phyloP scores from a whole-genome alignment of 2,797 vertebrate genomes.

The Coregonus ussuriensis region DNA sequence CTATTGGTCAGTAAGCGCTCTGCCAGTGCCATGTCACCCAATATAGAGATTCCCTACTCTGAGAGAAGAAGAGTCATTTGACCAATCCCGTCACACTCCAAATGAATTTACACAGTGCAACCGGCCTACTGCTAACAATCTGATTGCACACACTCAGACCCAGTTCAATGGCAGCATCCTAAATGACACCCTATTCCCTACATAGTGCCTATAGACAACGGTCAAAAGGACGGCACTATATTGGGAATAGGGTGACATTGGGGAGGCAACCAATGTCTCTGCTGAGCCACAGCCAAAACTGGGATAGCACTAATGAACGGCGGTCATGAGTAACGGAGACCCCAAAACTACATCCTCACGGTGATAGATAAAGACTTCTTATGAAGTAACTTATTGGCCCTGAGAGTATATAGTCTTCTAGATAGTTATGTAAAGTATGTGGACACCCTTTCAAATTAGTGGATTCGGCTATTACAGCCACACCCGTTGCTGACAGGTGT shows the following conservation, averaged over 20 bases:
- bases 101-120: constrained; percentile 38
- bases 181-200: not conserved
- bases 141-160: constrained; percentile 29
- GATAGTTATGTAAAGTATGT: too few species aligned
- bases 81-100: constrained; percentile 15
- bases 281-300: constrained; percentile 1
- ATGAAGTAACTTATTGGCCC: too few species aligned
- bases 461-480: too few species aligned
- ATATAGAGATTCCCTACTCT: not conserved
- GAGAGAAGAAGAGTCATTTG: not conserved
- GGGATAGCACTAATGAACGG: constrained; percentile 20
- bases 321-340: not conserved
- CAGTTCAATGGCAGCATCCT: not conserved
- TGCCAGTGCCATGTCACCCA: not conserved
- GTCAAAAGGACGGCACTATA: not conserved
- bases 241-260: not conserved
- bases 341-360: constrained; percentile 11
- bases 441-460: too few species aligned
- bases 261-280: not conserved
- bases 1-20: too few species aligned
- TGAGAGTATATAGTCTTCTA: too few species aligned
- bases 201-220: not conserved
- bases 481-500: too few species aligned
- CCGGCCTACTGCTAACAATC: constrained; percentile 18
- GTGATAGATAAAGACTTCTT: not conserved